Base-by-base conservation (phyloP, 2,113 vertebrate genomes). In the Sarotherodon lohbergeri region DNA sequence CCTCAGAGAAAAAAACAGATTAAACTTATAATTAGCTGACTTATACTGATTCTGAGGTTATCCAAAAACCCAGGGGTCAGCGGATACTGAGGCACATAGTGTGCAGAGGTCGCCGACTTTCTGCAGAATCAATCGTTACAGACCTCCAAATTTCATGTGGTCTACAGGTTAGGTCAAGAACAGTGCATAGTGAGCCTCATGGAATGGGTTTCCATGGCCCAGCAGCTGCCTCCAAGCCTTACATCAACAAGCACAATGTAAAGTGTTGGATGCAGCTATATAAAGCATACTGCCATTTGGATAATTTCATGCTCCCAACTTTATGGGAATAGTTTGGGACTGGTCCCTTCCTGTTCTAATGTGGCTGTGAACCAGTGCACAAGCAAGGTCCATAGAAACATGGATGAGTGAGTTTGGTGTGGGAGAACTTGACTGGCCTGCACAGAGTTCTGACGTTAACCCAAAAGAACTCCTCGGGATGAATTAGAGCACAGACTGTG, bases 311-410 rank as follows among this genome's bases (percentile, higher is more conserved):
- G 59, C 32, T 36, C 0, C 32, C 32, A 36, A 61, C 16, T 61
- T 34, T 61, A 16, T 61, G 9, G 57, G 1, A 61, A 36, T 2
- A 63, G 32, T 36, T 63, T 36, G 59, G 32, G 32, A n/a, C 36
- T 36, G 17, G 32, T 36, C 17, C 0, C 4, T 4, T 63, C 17
- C 17, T 63, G 17, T 0, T 63, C 59, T 36, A 36, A 63, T 0
- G 9, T 63, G 9, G 14, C 17, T 63, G 32, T 63, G 32, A n/a
- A 36, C 17, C 59, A 63, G 17, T 63, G 32, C 32, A 36, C 32
- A 63, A 36, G 59, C 59, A 36, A 63, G 17, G 2, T 36, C 32
- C 59, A 63, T 0, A 63, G 2, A 63, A 17, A 36, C 59, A 36
- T 36, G 59, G 17, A 63, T 12, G 59, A 36, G 32, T 11, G 32